A percentile compares a stretch with the other conserved stretches of the same genome.
These are phyloP conservation scores for Tupiocoris notatus DNA, from an alignment of 2,888 invertebrate species.

Conservation along the genomic window DNA sequence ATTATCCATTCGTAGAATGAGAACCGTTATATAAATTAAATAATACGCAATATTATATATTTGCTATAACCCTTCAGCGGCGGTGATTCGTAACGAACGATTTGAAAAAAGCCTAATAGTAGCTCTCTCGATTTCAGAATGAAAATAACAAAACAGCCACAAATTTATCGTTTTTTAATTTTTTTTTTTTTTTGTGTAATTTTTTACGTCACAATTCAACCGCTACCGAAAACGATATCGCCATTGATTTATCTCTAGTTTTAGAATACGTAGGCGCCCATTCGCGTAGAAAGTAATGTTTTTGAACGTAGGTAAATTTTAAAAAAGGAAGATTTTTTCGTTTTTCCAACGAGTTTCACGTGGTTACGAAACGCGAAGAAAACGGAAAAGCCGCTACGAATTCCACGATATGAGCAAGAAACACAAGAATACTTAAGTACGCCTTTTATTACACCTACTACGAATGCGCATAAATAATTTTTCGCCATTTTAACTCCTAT, in stretches of 20 bases:
- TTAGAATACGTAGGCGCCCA: not conserved
- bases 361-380: too few species aligned
- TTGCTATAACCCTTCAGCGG: not conserved
- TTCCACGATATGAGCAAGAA: too few species aligned
- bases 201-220: not conserved
- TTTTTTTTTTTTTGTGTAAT: too few species aligned
- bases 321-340: too few species aligned
- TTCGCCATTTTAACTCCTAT: constrained; percentile 3
- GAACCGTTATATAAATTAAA: not conserved
- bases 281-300: not conserved
- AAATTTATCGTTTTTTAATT: too few species aligned
- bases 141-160: too few species aligned
- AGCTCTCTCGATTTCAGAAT: too few species aligned
- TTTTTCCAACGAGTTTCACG: too few species aligned
- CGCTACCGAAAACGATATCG: not conserved
- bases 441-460: not conserved
- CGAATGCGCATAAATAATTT: not conserved
- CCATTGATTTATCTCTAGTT: not conserved
- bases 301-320: too few species aligned
- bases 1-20: not conserved
- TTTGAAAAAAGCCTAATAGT: too few species aligned
- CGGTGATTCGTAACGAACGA: too few species aligned
- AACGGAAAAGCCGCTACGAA: too few species aligned
- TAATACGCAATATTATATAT: not conserved
- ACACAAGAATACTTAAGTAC: not conserved